Evolutionary conservation across 2,113 vertebrate genomes (phyloP).

Genomic region (Python bivittatus): DNA sequence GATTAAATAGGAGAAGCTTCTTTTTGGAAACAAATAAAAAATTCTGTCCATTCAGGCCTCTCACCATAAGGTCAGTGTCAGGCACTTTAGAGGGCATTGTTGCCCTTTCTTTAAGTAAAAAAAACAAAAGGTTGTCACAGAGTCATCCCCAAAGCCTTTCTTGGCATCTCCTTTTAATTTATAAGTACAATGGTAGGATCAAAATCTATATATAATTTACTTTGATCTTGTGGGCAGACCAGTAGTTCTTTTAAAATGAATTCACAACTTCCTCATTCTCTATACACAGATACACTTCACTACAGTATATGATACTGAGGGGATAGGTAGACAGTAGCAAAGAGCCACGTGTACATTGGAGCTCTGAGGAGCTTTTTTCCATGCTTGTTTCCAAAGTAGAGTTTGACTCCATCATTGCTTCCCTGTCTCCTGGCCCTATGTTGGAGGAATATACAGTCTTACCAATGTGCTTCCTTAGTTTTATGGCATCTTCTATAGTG

Average conservation of each 20-base stretch:
- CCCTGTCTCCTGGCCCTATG: not conserved
- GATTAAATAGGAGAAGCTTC: not conserved
- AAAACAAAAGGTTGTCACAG: not conserved
- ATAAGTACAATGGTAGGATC: not conserved
- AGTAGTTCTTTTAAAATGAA: not conserved
- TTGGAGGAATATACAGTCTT: not conserved
- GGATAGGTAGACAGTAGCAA: not conserved
- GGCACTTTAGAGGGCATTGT: not conserved
- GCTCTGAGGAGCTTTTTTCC: not conserved
- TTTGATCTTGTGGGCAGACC: not conserved
- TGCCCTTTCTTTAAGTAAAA: not conserved
- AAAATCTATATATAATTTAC: not conserved
- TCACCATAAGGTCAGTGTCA: not conserved
- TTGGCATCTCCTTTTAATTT: not conserved
- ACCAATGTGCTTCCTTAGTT: not conserved
- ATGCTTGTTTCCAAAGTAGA: not conserved
- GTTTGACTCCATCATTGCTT: not conserved
- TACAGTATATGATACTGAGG: not conserved
- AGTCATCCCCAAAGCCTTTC: not conserved
- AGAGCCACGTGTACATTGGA: not conserved
- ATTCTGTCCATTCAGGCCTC: not conserved
- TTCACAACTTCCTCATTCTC: not conserved
- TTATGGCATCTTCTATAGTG: not conserved
- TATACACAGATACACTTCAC: too few relatives aligned
- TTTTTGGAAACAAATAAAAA: not conserved